Conservation (phyloP, 2,888 invertebrate species). For the Phalera bucephala region DNA sequence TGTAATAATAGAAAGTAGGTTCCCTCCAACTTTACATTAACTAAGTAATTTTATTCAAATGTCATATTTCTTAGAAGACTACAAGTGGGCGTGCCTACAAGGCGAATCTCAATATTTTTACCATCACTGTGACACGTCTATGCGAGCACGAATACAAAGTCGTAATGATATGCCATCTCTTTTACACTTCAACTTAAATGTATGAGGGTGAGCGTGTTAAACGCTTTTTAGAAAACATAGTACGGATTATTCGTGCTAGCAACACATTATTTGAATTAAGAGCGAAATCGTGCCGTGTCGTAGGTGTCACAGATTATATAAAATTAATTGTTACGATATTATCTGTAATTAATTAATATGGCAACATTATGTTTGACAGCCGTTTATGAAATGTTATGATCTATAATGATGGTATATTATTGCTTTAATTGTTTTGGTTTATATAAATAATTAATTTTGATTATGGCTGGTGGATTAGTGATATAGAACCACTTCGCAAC, state of each 20-base stretch:
- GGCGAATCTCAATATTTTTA: slow-evolving; percentile 29
- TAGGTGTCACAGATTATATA: slow-evolving; percentile 34
- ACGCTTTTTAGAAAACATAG: too few relatives aligned
- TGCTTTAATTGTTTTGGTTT: slow-evolving; percentile 11
- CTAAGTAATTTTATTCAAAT: background rate
- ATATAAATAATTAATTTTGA: slow-evolving; percentile 1
- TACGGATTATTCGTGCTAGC: too few relatives aligned
- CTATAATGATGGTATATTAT: slow-evolving; percentile 1
- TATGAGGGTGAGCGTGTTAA: too few relatives aligned
- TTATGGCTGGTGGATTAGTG: too few relatives aligned
- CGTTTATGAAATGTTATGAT: slow-evolving; percentile 23
- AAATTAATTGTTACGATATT: slow-evolving; percentile 27
- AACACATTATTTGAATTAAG: too few relatives aligned
- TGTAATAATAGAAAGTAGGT: too few relatives aligned
- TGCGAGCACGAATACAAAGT: too few relatives aligned
- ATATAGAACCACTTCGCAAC: too few relatives aligned
- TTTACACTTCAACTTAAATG: too few relatives aligned
- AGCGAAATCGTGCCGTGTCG: slow-evolving; percentile 41
- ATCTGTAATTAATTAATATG: slow-evolving; percentile 27
- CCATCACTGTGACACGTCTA: slow-evolving; percentile 40
- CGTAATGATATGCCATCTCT: too few relatives aligned
- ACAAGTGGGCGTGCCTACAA: background rate
- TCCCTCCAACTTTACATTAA: too few relatives aligned
- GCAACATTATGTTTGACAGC: slow-evolving; percentile 21
- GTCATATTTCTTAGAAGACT: background rate